Evolutionary conservation across 2,888 invertebrate genomes (phyloP).

Genomic region (Caenorhabditis japonica): DNA sequence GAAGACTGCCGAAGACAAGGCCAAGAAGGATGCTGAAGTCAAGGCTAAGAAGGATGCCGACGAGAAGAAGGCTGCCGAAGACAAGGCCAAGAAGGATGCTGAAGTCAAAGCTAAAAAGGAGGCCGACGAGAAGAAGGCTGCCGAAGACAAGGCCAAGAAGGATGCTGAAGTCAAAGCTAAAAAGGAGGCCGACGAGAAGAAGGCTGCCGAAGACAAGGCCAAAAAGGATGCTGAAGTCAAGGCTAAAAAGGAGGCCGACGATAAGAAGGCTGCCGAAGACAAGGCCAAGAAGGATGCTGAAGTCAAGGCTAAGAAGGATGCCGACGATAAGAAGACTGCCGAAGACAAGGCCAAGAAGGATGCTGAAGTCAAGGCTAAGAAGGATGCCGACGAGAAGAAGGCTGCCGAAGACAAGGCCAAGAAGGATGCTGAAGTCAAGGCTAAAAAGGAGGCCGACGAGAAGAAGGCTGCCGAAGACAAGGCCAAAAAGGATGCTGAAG

Average conservation of each 20-base stretch:
- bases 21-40: conserved; percentile 2
- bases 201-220: conserved; percentile 4
- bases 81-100: conserved; percentile 4
- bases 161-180: conserved; percentile 4
- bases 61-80: conserved; percentile 9
- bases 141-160: conserved; percentile 8
- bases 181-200: conserved; percentile 19
- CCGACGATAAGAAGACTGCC: conserved; percentile 2
- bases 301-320: conserved; percentile 7
- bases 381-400: conserved; percentile 17
- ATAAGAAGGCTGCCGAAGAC: not conserved
- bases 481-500: conserved; percentile 2
- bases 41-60: conserved; percentile 14
- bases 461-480: conserved; percentile 5
- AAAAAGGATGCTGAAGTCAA: conserved; percentile 5
- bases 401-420: conserved; percentile 2
- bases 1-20: conserved; percentile 3
- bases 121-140: conserved; percentile 15
- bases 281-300: conserved; percentile 4
- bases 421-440: conserved; percentile 8
- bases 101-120: conserved; percentile 10
- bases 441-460: conserved; percentile 16
- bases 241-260: conserved; percentile 12
- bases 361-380: conserved; percentile 5
- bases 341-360: conserved; percentile 9